A percentile compares a stretch with the other conserved stretches of the same genome.
These are phyloP conservation scores for Rhopalosiphum nymphaeae DNA, from an alignment of 2,888 invertebrate species.

Conservation along the genomic window DNA sequence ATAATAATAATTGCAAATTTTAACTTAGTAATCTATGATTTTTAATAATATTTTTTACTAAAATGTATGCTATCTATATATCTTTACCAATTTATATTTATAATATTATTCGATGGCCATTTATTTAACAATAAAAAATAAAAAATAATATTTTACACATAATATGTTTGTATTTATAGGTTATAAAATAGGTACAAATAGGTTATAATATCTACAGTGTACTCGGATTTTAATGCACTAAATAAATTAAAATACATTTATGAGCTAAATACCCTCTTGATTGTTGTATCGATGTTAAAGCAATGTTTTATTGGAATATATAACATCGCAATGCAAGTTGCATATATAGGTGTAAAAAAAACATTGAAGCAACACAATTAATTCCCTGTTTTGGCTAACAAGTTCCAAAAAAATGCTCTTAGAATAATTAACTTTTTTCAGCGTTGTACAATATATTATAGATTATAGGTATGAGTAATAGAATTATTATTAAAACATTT, in stretches of 20 bases:
- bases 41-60: neutral
- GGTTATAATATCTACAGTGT: neutral
- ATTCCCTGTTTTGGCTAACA: no score
- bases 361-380: no score
- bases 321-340: no score
- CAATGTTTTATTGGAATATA: no score
- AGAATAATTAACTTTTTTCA: neutral
- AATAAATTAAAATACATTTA: neutral
- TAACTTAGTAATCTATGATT: neutral
- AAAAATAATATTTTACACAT: neutral
- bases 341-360: no score
- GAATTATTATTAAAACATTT: neutral
- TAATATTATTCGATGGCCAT: neutral
- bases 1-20: neutral
- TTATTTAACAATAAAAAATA: neutral
- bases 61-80: neutral
- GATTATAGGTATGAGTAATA: neutral
- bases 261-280: no score
- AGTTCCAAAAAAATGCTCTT: neutral
- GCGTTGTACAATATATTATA: neutral
- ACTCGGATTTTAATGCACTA: neutral
- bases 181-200: no score
- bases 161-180: neutral
- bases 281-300: no score
- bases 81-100: neutral